Percentiles rank a stretch among this genome's conserved stretches.
Conservation (phyloP, 2,113 vertebrate genomes). For the Pelecanoides urinatrix region DNA sequence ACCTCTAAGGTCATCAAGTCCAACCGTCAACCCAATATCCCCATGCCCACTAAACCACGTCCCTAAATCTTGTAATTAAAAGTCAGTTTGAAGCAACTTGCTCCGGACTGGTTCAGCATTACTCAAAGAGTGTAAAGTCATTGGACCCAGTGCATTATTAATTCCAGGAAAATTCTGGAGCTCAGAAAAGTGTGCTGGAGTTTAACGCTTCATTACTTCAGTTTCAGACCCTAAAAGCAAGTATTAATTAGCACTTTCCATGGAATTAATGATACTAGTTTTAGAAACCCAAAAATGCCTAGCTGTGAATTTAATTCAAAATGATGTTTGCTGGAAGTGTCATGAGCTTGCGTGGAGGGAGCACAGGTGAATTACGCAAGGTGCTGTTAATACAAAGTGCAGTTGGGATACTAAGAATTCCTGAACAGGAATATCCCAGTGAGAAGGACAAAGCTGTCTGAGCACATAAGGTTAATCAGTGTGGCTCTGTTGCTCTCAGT, state of each 20-base stretch:
- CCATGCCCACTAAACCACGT: too few relatives aligned
- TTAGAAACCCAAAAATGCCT: not conserved
- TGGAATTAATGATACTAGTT: not conserved
- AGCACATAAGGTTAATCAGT: not conserved
- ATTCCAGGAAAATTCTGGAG: not conserved
- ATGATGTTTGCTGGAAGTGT: not conserved
- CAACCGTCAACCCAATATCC: too few relatives aligned
- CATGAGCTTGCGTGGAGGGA: not conserved
- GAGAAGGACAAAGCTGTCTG: constrained; percentile 6
- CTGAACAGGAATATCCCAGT: not conserved
- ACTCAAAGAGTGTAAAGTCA: not conserved
- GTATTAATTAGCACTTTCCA: not conserved
- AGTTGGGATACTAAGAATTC: not conserved
- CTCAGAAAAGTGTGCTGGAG: not conserved
- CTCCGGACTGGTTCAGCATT: not conserved
- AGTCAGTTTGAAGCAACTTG: not conserved
- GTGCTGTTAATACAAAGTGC: not conserved
- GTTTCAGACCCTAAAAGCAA: not conserved
- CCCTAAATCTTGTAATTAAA: not conserved
- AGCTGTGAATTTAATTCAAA: not conserved
- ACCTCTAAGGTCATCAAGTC: too few relatives aligned
- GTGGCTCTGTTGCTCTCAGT: not conserved
- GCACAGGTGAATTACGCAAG: not conserved
- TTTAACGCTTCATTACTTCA: not conserved
- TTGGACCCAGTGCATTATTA: not conserved